Evolutionary conservation across 2,888 invertebrate species (phyloP).

Genomic region (Tenthredo distinguenda): DNA sequence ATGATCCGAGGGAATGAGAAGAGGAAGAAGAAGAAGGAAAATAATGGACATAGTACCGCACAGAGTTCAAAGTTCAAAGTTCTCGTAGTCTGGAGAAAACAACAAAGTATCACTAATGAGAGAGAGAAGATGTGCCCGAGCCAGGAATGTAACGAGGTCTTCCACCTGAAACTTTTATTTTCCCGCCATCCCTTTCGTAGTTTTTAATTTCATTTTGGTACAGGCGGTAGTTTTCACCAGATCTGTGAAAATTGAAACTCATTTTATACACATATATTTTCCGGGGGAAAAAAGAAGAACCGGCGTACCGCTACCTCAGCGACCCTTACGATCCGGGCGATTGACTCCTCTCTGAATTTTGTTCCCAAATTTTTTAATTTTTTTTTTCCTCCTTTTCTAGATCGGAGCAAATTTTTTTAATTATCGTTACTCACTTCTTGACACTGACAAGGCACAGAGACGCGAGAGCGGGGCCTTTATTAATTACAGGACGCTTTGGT

Average conservation of each 20-base stretch:
- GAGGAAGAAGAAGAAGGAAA: neutral
- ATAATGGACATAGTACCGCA: neutral
- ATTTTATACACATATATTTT: too few relatives aligned
- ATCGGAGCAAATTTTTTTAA: neutral
- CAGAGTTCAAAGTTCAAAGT: slow-evolving; percentile 40
- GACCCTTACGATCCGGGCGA: neutral
- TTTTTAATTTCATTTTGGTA: neutral
- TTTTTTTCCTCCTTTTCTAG: neutral
- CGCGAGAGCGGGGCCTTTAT: neutral
- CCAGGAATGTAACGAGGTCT: slow-evolving; percentile 25
- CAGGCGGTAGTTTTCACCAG: too few relatives aligned
- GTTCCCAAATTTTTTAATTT: neutral
- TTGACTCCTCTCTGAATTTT: neutral
- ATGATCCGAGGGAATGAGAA: neutral
- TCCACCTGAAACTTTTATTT: neutral
- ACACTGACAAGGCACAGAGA: neutral
- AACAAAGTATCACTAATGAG: slow-evolving; percentile 33
- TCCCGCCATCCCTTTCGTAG: neutral
- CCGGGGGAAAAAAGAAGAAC: neutral
- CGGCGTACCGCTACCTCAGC: neutral
- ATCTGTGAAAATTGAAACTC: neutral
- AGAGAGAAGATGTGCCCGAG: neutral
- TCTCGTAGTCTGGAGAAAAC: slow-evolving; percentile 5
- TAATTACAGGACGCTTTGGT: neutral
- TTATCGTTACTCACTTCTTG: neutral